A percentile compares a stretch with the other conserved stretches of the same genome.
Evolutionary conservation across 2,888 invertebrate species (phyloP).

Genomic region (Neocrepidodera transversa): DNA sequence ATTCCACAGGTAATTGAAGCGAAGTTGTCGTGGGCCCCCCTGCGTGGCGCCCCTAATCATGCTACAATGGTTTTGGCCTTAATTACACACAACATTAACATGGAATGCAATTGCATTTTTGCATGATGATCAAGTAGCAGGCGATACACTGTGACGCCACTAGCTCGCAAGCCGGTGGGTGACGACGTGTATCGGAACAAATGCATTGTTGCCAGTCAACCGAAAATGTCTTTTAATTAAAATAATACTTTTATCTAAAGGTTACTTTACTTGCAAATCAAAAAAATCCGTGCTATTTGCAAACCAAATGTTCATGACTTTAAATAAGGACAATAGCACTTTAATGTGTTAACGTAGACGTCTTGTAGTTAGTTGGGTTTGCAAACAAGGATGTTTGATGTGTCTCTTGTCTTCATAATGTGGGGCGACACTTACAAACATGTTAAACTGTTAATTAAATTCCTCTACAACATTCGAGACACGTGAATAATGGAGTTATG

Average conservation of each 20-base stretch:
- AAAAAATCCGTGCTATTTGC: too few species aligned
- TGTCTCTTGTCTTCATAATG: conserved; percentile 15
- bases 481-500: not conserved
- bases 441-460: conserved; percentile 22
- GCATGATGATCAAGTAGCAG: conserved; percentile 4
- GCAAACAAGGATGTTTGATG: conserved; percentile 12
- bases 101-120: conserved; percentile 22
- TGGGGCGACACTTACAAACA: conserved; percentile 13
- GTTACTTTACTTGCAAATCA: not conserved
- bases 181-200: not conserved
- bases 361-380: not conserved
- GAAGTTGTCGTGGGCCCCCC: not conserved
- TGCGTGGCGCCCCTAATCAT: conserved; percentile 11
- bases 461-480: conserved; percentile 1
- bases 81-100: conserved; percentile 18
- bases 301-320: too few species aligned
- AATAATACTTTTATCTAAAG: too few species aligned
- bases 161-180: not conserved
- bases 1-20: not conserved
- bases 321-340: too few species aligned
- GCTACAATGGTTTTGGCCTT: conserved; percentile 11
- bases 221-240: not conserved
- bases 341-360: not conserved
- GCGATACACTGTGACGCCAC: conserved; percentile 9
- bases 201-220: not conserved